These are phyloP conservation scores for Apus apus DNA, from an alignment of 2,113 vertebrate species.

Conservation along the genomic window DNA sequence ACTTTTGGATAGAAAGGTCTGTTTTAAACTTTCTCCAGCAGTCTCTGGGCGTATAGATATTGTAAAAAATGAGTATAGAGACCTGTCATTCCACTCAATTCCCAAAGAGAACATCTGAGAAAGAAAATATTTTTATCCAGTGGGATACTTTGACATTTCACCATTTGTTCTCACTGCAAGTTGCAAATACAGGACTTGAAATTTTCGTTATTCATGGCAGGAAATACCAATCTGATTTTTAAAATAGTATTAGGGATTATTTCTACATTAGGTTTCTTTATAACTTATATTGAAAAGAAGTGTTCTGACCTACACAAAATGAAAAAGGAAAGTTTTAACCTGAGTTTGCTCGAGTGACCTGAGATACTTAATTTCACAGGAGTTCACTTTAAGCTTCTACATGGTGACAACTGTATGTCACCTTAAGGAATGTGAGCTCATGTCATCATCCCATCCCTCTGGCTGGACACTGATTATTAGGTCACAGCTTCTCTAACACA, in stretches of 20 bases:
- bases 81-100: background rate
- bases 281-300: background rate
- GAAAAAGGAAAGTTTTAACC: background rate
- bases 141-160: background rate
- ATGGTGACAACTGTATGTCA: background rate
- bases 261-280: background rate
- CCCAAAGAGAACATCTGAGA: background rate
- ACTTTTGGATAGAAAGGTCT: background rate
- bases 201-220: background rate
- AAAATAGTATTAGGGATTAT: background rate
- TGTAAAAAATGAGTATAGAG: background rate
- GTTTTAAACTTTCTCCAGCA: slow-evolving; percentile 9
- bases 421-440: background rate
- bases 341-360: background rate
- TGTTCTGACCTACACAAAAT: background rate
- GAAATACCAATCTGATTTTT: background rate
- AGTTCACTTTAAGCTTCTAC: background rate
- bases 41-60: background rate
- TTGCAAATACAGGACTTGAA: background rate
- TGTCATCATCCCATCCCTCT: background rate
- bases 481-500: background rate
- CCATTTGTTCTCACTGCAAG: background rate
- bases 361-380: background rate
- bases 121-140: background rate
- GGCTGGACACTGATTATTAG: background rate